These are phyloP conservation scores for Lysandra coridon DNA, from an alignment of 2,888 invertebrate genomes.

Conservation along the genomic window DNA sequence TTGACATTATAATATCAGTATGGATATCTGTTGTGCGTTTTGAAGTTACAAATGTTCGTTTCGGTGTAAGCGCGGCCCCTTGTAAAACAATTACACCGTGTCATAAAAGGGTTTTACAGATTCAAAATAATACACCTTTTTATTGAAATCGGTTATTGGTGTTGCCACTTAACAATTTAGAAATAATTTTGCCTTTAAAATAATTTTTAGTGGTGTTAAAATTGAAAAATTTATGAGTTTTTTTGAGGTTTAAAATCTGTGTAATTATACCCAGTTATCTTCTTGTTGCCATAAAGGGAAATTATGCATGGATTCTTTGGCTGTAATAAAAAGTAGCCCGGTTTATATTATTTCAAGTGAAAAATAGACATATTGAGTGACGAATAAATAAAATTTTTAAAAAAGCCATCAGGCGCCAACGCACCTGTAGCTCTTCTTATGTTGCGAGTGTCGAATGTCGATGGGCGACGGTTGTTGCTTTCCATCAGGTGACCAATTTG, in stretches of 20 bases:
- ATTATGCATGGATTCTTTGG: neutral
- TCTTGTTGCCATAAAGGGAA: neutral
- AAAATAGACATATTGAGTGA: too few relatives aligned
- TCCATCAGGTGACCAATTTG: too few relatives aligned
- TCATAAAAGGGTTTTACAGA: slow-evolving; percentile 29
- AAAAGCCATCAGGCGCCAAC: too few relatives aligned
- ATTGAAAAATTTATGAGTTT: neutral
- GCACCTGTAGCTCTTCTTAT: too few relatives aligned
- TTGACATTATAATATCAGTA: too few relatives aligned
- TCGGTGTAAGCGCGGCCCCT: neutral
- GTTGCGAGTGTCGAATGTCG: too few relatives aligned
- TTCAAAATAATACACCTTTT: slow-evolving; percentile 16
- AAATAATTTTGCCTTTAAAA: neutral
- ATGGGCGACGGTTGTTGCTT: too few relatives aligned
- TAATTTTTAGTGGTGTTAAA: neutral
- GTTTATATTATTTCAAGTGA: too few relatives aligned
- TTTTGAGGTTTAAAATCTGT: neutral
- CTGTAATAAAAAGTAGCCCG: neutral
- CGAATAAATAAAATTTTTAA: too few relatives aligned
- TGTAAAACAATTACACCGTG: slow-evolving; percentile 50
- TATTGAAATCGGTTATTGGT: slow-evolving; percentile 10
- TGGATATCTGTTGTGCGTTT: neutral
- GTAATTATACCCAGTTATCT: neutral
- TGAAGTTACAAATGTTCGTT: neutral
- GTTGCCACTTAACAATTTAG: neutral